Conservation (phyloP, 2,888 invertebrate species). For the Acleris emargana region DNA sequence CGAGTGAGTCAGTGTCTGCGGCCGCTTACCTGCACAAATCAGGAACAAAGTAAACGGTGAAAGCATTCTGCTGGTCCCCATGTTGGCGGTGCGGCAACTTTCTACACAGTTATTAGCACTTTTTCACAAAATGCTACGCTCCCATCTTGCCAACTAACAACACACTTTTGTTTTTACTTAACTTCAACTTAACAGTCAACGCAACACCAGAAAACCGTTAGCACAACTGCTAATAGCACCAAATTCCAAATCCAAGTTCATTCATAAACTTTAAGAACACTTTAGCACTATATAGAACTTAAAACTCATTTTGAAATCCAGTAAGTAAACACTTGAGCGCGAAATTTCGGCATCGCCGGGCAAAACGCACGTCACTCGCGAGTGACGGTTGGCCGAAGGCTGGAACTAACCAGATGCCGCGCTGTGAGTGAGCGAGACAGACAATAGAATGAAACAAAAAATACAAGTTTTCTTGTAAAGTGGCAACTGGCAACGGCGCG, state of each 20-base stretch:
- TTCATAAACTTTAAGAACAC: conserved; percentile 8
- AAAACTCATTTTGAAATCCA: conserved; percentile 63
- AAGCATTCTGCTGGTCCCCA: conserved; percentile 74
- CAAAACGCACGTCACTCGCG: conserved; percentile 56
- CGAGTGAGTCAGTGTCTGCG: conserved; percentile 71
- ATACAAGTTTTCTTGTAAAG: conserved; percentile 32
- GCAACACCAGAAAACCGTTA: conserved; percentile 44
- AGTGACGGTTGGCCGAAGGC: conserved; percentile 73
- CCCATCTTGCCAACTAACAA: conserved; percentile 60
- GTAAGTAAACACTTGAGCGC: conserved; percentile 67
- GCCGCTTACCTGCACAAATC: conserved; percentile 79
- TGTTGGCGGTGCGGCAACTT: conserved; percentile 65
- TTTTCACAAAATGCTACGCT: conserved; percentile 64
- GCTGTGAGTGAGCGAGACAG: conserved; percentile 30
- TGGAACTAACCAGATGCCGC: conserved; percentile 43
- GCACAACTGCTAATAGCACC: conserved; percentile 22
- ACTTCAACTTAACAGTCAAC: conserved; percentile 67
- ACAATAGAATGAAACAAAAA: conserved; percentile 26
- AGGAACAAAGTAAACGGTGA: conserved; percentile 76
- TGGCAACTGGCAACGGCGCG: conserved; percentile 31
- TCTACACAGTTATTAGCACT: conserved; percentile 63
- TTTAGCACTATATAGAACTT: conserved; percentile 36
- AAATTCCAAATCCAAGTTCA: conserved; percentile 21
- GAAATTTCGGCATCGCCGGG: conserved; percentile 54
- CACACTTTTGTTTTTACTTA: conserved; percentile 56